These are phyloP conservation scores for Thamnophis sirtalis DNA, from an alignment of 2,113 vertebrate species.

Conservation along the genomic window DNA sequence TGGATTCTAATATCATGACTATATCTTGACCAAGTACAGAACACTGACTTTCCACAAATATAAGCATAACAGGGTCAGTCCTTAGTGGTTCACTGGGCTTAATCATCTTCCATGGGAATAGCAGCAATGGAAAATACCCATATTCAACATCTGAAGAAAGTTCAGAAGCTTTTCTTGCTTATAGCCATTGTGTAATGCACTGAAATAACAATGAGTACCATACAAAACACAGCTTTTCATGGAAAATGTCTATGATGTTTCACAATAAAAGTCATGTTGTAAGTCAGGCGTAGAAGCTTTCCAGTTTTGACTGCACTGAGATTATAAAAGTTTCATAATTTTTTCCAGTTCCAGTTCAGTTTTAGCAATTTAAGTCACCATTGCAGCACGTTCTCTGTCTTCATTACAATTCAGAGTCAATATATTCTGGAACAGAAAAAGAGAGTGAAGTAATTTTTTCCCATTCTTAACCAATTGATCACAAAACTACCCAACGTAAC, in stretches of 20 bases:
- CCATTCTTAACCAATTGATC: background rate
- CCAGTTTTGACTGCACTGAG: conserved; percentile 55
- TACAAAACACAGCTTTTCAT: conserved; percentile 75
- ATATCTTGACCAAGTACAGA: conserved; percentile 78
- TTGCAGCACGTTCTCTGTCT: conserved; percentile 66
- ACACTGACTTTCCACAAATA: conserved; percentile 81
- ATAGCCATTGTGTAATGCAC: conserved; percentile 71
- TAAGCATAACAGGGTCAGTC: conserved; percentile 71
- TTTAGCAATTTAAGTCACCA: conserved; percentile 75
- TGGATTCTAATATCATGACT: conserved; percentile 73
- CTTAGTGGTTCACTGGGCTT: conserved; percentile 57
- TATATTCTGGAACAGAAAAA: conserved; percentile 60
- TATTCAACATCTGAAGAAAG: conserved; percentile 68
- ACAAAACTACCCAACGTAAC: background rate
- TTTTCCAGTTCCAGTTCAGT: conserved; percentile 60
- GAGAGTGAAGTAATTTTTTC: conserved; percentile 23
- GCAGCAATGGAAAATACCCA: conserved; percentile 57
- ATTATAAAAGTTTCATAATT: conserved; percentile 47
- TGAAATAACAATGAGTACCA: conserved; percentile 76
- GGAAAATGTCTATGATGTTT: conserved; percentile 79
- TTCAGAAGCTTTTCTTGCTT: conserved; percentile 73
- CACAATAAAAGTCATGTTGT: conserved; percentile 74
- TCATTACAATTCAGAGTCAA: conserved; percentile 57
- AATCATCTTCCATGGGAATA: conserved; percentile 58
- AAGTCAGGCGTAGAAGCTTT: conserved; percentile 42